A percentile compares a stretch with the other conserved stretches of the same genome.
Conservation (phyloP, 2,888 invertebrate genomes). For the Agonum fuliginosum region DNA sequence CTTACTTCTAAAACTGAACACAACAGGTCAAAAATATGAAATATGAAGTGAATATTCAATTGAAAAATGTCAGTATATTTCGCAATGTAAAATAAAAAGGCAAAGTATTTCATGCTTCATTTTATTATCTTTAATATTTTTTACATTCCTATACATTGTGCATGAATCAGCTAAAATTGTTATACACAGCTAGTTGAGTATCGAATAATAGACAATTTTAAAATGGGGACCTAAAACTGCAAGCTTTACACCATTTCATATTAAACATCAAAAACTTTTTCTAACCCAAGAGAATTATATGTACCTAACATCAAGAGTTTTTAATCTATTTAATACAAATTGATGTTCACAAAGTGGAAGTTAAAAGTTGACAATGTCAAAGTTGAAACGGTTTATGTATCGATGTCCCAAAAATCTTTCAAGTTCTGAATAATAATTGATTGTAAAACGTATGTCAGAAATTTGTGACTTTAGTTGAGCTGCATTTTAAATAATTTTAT, state of each 20-base stretch:
- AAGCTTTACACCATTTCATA: constrained; percentile 43
- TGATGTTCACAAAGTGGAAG: background rate
- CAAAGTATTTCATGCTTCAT: constrained; percentile 1
- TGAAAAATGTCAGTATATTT: background rate
- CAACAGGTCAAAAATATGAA: too few species aligned
- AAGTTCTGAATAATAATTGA: too few species aligned
- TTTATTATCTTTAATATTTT: constrained; percentile 39
- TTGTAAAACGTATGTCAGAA: too few species aligned
- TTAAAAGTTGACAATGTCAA: too few species aligned
- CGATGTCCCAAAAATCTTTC: too few species aligned
- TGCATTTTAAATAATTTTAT: too few species aligned
- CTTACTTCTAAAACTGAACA: too few species aligned
- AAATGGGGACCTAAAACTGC: constrained; percentile 8
- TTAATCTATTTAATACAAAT: background rate
- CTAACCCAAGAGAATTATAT: background rate
- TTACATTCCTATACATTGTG: constrained; percentile 56
- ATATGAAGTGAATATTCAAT: too few species aligned
- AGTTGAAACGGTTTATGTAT: too few species aligned
- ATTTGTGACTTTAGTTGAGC: too few species aligned
- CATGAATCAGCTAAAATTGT: constrained; percentile 48
- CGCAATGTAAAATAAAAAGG: background rate
- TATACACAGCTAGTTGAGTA: constrained; percentile 1
- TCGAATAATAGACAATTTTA: constrained; percentile 3
- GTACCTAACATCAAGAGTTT: background rate
- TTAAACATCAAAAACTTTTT: background rate